phyloP scores from a whole-genome alignment of 2,113 vertebrate genomes.

The Chaetodon trifascialis region DNA sequence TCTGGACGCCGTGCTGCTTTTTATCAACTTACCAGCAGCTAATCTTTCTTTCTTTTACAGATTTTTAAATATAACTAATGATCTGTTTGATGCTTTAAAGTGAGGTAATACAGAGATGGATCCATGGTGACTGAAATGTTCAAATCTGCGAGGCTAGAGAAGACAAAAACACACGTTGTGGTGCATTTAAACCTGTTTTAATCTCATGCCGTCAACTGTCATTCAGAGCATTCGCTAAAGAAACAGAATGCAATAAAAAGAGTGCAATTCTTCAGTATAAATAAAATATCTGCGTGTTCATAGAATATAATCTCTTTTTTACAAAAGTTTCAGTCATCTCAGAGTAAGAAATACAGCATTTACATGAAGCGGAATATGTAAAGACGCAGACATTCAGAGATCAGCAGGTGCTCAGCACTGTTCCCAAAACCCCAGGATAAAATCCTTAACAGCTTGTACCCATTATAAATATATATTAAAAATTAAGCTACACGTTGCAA shows the following conservation, averaged over 20 bases:
- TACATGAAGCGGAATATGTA: conserved; percentile 60
- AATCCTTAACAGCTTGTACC: conserved; percentile 30
- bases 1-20: conserved; percentile 42
- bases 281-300: conserved; percentile 68
- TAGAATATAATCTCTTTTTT: conserved; percentile 68
- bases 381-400: conserved; percentile 51
- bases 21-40: conserved; percentile 33
- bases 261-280: conserved; percentile 66
- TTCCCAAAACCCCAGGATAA: conserved; percentile 66
- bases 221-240: conserved; percentile 51
- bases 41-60: conserved; percentile 10
- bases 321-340: conserved; percentile 38
- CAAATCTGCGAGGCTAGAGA: background rate
- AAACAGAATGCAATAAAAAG: conserved; percentile 38
- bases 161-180: background rate
- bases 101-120: background rate
- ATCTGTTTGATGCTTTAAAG: conserved; percentile 6
- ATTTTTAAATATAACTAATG: conserved; percentile 14
- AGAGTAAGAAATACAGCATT: conserved; percentile 69
- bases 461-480: conserved; percentile 65
- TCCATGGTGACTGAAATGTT: background rate
- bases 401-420: conserved; percentile 63
- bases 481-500: conserved; percentile 52
- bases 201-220: conserved; percentile 46
- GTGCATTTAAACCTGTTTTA: conserved; percentile 55